Evolutionary conservation across 2,888 invertebrate genomes (phyloP), one percentile per base, ranked within the genome.

Genomic region (Himalopsyche japonica): DNA sequence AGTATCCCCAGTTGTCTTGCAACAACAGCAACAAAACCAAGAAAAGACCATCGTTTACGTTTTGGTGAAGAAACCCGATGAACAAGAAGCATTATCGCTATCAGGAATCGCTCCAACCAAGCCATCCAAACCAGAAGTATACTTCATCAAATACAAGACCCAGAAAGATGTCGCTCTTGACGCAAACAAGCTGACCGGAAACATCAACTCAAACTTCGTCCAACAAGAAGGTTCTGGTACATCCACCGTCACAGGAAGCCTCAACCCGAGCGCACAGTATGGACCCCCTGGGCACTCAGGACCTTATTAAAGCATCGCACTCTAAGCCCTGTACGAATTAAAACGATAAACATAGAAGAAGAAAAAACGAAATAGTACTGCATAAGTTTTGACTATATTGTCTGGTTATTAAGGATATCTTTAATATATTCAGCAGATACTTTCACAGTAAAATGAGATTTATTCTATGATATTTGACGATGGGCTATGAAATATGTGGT

Each of bases 101-200:
- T 91, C 93, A 0, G 94, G 94, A 79, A 93, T 93, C 79, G 93
- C 94, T 12, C 95, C 96, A 85, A 95, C 95, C 49, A 95, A 95
- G 88, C 96, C 96, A 89, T 94, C 95, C 90, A 96, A 96, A 91
- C 96, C 96, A 88, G 96, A 96, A 91, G 96, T 96, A 88, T 96
- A 96, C 94, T 96, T 96, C 94, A 96, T 96, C 94, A 94, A 95
- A 88, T 96, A 96, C 94, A 95, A 95, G 94, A 95, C 95, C 88
- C 95, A 95, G 92, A 93, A 88, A 83, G 88, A 87, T 30, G 80
- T 79, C 86, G 89, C 89, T 80, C 89, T 89, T 57, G 88, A 89
- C 43, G 87, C 88, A 18, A 87, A 88, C 49, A 89, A 88, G 3
- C 88, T 88, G 24, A 87, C 87, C n/a, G 88, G 81, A 49, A 48